Percentiles rank a stretch among this genome's conserved stretches.
Evolutionary conservation across 64 coral and sea anemone genomes (phyloP).

Genomic region (Porites lutea): DNA sequence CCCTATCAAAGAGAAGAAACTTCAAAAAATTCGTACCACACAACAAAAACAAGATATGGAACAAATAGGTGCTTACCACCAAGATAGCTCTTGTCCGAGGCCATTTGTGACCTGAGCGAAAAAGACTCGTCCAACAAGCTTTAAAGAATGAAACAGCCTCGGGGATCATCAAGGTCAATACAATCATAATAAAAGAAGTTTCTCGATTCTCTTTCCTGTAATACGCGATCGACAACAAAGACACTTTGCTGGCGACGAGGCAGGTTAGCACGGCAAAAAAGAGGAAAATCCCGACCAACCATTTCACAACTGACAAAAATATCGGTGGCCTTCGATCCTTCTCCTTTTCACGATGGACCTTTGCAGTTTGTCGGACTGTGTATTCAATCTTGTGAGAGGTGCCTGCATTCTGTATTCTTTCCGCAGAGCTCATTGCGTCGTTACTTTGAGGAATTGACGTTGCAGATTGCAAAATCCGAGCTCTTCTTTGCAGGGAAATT

Average conservation of each 20-base stretch:
- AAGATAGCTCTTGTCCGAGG: conserved; percentile 43
- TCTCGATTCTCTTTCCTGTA: background rate
- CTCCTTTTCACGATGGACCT: conserved; percentile 68
- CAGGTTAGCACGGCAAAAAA: conserved; percentile 64
- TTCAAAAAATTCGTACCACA: background rate
- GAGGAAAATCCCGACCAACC: conserved; percentile 66
- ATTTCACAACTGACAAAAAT: conserved; percentile 72
- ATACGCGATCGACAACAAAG: conserved; percentile 58
- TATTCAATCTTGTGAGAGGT: conserved; percentile 15
- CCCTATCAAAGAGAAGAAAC: background rate
- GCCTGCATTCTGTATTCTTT: background rate
- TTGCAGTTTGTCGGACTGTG: conserved; percentile 66
- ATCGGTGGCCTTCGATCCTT: conserved; percentile 59
- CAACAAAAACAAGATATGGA: background rate
- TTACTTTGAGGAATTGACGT: background rate
- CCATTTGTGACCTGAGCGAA: conserved; percentile 46
- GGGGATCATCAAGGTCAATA: conserved; percentile 61
- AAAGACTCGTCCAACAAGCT: conserved; percentile 47
- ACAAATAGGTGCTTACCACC: conserved; percentile 27
- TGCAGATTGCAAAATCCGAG: background rate
- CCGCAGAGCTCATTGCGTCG: conserved; percentile 3
- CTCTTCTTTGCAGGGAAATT: background rate
- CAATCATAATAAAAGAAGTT: conserved; percentile 67
- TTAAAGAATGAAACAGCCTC: conserved; percentile 32
- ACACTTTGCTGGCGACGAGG: conserved; percentile 83